Conservation (phyloP, 92 coral and sea anemone genomes). For the Bergia puertoricense region DNA sequence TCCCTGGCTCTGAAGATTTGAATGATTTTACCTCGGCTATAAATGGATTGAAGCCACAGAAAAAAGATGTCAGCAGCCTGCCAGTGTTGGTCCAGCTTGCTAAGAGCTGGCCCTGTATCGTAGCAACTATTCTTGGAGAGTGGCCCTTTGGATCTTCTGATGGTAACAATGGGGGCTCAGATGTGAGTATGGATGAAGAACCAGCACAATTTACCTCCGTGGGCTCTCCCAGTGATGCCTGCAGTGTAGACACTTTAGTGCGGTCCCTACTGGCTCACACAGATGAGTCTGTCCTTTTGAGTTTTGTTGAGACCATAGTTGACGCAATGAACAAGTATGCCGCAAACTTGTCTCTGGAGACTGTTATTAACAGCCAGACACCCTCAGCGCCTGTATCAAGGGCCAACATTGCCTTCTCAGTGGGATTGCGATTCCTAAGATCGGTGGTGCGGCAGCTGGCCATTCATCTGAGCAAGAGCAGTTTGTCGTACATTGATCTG, state of each 20-base stretch:
- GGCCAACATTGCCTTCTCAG: constrained; percentile 63
- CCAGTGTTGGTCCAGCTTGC: constrained; percentile 82
- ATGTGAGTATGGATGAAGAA: constrained; percentile 45
- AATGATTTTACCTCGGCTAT: constrained; percentile 23
- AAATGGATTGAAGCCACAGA: constrained; percentile 19
- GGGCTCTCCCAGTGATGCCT: constrained; percentile 53
- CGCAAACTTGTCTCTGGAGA: constrained; percentile 53
- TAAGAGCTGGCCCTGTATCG: constrained; percentile 84
- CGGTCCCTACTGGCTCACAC: constrained; percentile 67
- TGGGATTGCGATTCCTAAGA: constrained; percentile 78
- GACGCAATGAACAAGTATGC: constrained; percentile 83
- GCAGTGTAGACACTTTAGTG: constrained; percentile 75
- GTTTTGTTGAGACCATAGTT: constrained; percentile 76
- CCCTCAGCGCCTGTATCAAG: constrained; percentile 40
- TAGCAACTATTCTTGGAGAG: constrained; percentile 73
- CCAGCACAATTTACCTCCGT: constrained; percentile 16
- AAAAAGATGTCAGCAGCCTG: constrained; percentile 21
- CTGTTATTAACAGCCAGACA: constrained; percentile 44
- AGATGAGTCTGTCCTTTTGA: constrained; percentile 69
- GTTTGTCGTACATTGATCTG: constrained; percentile 82
- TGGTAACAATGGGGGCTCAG: constrained; percentile 46
- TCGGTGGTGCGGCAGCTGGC: constrained; percentile 89
- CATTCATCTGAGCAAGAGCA: constrained; percentile 80
- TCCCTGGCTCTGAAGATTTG: constrained; percentile 31
- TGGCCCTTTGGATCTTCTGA: constrained; percentile 51